Base-by-base conservation (phyloP, 2,888 invertebrate species). In the Lingula anatina region DNA sequence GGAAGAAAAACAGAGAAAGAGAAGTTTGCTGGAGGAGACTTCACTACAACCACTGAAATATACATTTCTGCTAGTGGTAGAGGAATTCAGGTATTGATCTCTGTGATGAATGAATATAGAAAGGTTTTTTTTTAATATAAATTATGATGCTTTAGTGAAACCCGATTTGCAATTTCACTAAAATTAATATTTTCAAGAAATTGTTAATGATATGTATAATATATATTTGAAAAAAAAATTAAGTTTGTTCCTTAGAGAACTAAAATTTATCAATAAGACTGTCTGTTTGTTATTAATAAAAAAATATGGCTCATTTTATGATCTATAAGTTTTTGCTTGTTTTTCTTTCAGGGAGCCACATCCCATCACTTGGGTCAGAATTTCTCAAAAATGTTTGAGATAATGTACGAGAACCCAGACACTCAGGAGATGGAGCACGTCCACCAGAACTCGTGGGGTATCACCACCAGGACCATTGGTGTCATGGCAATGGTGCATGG, bases 381-480 rank as follows among this genome's bases (percentile, higher is more conserved):
- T 80, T 99, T 99, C 80, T 93, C 96, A 0, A 94, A 92, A 80
- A 99, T 99, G 95, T 99, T 99, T 79, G 94, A 97, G 63, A 93
- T 99, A 50, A 84, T 88, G 9, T 93, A 86, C 71, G 96, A 97
- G 75, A 90, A 96, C 73, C 93, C 93, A 0, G 89, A 89, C 64
- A 88, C 77, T 2, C 74, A 90, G 60, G 84, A 87, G 61, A 90
- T 77, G 55, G 48, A 65, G 36, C 81, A 84, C 72, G 94, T 92
- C 2, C 94, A 85, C 79, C 99, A 99, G 78, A 99, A 99, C 79
- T 97, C 96, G 0, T 99, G 97, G 97, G 99, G 97, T 2, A 70
- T 99, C 44, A 97, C 97, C 0, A 99, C 99, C 0, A 84, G 97
- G 61, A 93, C 96, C 3, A 96, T 99, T 59, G 94, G 90, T 81